Evolutionary conservation across 2,113 vertebrate species (phyloP).

Genomic region (Lagopus muta): DNA sequence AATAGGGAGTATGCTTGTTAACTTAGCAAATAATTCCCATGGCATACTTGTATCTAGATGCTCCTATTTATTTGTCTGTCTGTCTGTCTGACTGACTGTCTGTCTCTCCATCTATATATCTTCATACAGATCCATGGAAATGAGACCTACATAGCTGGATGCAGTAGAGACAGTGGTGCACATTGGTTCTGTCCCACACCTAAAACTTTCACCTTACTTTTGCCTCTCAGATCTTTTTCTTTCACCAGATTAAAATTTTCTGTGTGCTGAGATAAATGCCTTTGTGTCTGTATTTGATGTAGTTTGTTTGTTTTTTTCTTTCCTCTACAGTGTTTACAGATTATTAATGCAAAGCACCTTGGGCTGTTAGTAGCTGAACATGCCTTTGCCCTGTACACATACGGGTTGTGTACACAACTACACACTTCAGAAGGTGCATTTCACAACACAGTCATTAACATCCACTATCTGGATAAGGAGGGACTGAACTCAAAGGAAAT

Average conservation of each 20-base stretch:
- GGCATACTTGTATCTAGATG: background rate
- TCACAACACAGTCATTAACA: background rate
- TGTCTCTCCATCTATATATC: background rate
- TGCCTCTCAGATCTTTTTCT: background rate
- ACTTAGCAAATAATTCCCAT: background rate
- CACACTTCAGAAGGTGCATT: background rate
- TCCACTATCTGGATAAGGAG: background rate
- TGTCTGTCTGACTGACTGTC: background rate
- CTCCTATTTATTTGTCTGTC: background rate
- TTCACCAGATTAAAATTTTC: background rate
- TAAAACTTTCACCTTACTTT: background rate
- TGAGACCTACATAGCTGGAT: background rate
- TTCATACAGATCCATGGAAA: background rate
- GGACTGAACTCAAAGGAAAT: constrained; percentile 32
- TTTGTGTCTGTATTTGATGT: background rate
- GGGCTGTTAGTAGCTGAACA: background rate
- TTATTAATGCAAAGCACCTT: background rate
- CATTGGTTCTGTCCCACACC: background rate
- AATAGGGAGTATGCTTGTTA: background rate
- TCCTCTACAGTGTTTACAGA: background rate
- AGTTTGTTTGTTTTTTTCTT: background rate
- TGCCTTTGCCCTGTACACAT: background rate
- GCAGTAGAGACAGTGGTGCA: background rate
- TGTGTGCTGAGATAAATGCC: background rate
- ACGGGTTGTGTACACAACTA: fast-evolving